Percentiles rank a stretch among this genome's conserved stretches.
These are phyloP conservation scores for Drosophila mettleri DNA, from an alignment of 2,888 invertebrate genomes.

Conservation along the genomic window DNA sequence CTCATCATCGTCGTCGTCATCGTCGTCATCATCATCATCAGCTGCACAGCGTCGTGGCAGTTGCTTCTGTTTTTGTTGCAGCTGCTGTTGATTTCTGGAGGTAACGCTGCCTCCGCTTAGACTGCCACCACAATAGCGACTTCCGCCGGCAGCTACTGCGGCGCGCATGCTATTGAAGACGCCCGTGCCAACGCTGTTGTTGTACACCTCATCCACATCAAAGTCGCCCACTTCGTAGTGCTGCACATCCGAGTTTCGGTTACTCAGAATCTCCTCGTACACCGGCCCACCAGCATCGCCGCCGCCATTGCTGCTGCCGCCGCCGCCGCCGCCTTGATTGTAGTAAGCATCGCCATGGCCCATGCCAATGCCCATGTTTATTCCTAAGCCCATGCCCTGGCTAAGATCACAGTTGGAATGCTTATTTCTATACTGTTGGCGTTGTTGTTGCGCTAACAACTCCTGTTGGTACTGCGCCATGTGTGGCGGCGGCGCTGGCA, in stretches of 20 bases:
- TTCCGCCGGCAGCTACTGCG: slow-evolving; percentile 63
- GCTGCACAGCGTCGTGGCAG: slow-evolving; percentile 56
- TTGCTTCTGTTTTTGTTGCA: slow-evolving; percentile 55
- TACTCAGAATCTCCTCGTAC: slow-evolving; percentile 84
- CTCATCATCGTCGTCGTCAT: slow-evolving; percentile 70
- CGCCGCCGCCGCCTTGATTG: slow-evolving; percentile 73
- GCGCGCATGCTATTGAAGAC: slow-evolving; percentile 73
- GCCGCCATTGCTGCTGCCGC: slow-evolving; percentile 48
- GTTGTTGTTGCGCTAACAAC: slow-evolving; percentile 58
- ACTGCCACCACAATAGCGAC: slow-evolving; percentile 63
- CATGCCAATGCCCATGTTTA: slow-evolving; percentile 52
- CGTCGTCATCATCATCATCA: slow-evolving; percentile 54
- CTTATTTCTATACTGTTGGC: slow-evolving; percentile 82
- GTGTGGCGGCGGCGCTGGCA: slow-evolving; percentile 73
- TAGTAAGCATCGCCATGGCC: slow-evolving; percentile 79
- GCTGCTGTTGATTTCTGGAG: slow-evolving; percentile 66
- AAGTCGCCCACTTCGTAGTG: slow-evolving; percentile 81
- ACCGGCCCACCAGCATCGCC: slow-evolving; percentile 81
- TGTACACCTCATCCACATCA: slow-evolving; percentile 77
- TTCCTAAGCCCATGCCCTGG: slow-evolving; percentile 63
- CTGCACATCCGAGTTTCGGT: slow-evolving; percentile 83
- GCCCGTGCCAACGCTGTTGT: slow-evolving; percentile 69
- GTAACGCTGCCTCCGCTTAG: slow-evolving; percentile 73
- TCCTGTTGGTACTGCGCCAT: slow-evolving; percentile 79
- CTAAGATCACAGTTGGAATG: slow-evolving; percentile 84